Percentiles rank a stretch among this genome's conserved stretches.
Conservation (phyloP, 2,888 invertebrate genomes). For the Myopa tessellatipennis region DNA sequence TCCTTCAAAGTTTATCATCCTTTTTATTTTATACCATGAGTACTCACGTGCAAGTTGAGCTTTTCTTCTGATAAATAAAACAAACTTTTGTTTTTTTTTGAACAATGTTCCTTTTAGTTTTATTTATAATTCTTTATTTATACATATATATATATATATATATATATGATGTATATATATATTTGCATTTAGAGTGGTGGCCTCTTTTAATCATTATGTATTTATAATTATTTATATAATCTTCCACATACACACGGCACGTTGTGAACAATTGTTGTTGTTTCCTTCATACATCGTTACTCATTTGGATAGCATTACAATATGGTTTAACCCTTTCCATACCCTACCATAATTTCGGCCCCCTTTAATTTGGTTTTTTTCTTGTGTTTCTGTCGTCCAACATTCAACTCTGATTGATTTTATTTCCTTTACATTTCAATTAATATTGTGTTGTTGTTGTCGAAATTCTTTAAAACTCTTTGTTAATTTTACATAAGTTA, state of each 20-base stretch:
- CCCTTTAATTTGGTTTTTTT: background rate
- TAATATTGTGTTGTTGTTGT: background rate
- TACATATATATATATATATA: conserved; percentile 39
- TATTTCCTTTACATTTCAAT: conserved; percentile 14
- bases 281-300: conserved; percentile 55
- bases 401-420: conserved; percentile 29
- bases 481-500: conserved; percentile 1
- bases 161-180: conserved; percentile 52
- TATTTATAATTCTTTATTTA: conserved; percentile 47
- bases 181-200: conserved; percentile 48
- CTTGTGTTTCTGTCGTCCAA: background rate
- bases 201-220: conserved; percentile 81
- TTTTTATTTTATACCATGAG: too few species aligned
- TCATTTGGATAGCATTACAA: conserved; percentile 38
- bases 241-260: conserved; percentile 91
- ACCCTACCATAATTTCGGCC: background rate
- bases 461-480: conserved; percentile 14
- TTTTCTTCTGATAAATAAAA: conserved; percentile 19
- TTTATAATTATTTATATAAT: conserved; percentile 68
- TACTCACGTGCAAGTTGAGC: too few species aligned
- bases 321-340: conserved; percentile 19
- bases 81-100: conserved; percentile 53
- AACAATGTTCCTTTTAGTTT: conserved; percentile 60
- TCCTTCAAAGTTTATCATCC: too few species aligned
- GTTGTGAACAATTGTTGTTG: conserved; percentile 88